Percentiles rank a stretch among this genome's conserved stretches.
These are phyloP conservation scores for Synergus umbraculus DNA, from an alignment of 2,888 invertebrate genomes.

Conservation along the genomic window DNA sequence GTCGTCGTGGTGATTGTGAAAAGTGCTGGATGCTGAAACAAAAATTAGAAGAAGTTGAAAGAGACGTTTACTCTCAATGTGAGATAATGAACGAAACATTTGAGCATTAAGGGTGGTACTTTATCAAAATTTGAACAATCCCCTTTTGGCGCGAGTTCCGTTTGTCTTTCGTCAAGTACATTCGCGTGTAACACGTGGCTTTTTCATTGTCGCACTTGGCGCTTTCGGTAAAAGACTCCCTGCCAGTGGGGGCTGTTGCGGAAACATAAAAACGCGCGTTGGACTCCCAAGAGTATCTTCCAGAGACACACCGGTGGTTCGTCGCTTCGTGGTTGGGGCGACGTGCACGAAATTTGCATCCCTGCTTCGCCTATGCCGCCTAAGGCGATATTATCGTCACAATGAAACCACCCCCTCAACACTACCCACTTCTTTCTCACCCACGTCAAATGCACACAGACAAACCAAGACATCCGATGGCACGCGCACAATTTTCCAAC, in stretches of 20 bases:
- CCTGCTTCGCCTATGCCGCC: slow-evolving; percentile 71
- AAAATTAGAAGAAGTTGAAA: slow-evolving; percentile 41
- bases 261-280: slow-evolving; percentile 34
- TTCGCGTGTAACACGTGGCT: slow-evolving; percentile 39
- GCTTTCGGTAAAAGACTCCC: slow-evolving; percentile 27
- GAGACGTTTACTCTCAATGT: background rate
- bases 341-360: slow-evolving; percentile 64
- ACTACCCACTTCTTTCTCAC: slow-evolving; percentile 44
- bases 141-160: slow-evolving; percentile 26
- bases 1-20: slow-evolving; percentile 72
- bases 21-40: slow-evolving; percentile 72
- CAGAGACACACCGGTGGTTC: slow-evolving; percentile 17
- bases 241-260: slow-evolving; percentile 2
- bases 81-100: slow-evolving; percentile 10
- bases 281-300: slow-evolving; percentile 41
- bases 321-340: slow-evolving; percentile 32
- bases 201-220: slow-evolving; percentile 36
- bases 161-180: slow-evolving; percentile 33
- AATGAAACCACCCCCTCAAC: slow-evolving; percentile 67
- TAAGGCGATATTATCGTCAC: slow-evolving; percentile 75
- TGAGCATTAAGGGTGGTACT: slow-evolving; percentile 24
- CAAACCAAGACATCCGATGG: background rate
- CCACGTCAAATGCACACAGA: background rate
- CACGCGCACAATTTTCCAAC: slow-evolving; percentile 4
- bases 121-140: slow-evolving; percentile 33